Evolutionary conservation across 2,113 vertebrate genomes (phyloP), one percentile per base, ranked within the genome.

Genomic region (Nerophis ophidion): DNA sequence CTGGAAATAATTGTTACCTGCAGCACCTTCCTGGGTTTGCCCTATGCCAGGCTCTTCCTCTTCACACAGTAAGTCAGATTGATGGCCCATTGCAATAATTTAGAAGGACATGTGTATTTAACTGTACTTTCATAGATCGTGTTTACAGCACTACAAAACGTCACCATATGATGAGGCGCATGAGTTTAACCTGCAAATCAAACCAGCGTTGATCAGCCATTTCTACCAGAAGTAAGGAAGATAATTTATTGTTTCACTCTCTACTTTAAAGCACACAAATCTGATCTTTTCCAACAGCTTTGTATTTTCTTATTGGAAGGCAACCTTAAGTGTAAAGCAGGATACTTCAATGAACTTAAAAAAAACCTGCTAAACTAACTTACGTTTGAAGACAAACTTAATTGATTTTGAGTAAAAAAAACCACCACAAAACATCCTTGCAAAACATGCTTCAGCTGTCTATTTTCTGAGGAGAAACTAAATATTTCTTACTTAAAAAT

Each of bases 61-160:
- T 86, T 98, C 72, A 93, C 93, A 46, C 94, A 98, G 97, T 98
- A 83, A 92, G 83, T 72, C 1, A 33, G 9, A n/a, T 51, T 38
- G 9, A 44, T 44, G 0, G 1, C 38, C 58, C 74, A 63, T 47
- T 53, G 12, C 13, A 14, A 0, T 35, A 2, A 44, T 57, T 9
- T 50, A 51, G 11, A 51, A 17, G 16, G 10, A 10, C 17, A 13
- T n/a, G 7, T 9, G 36, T 42, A 35, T 64, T 59, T 35, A 4
- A 16, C 16, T 47, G 0, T 12, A 0, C 15, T 63, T 16, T 60
- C 34, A 33, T 35, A 99, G 97, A 71, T 92, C 91, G 6, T 98
- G 95, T 84, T 86, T 97, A 81, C 92, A 92, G 55, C 93, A 95
- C 71, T 98, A 98, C 67, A 94, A 92, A 75, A 90, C 92, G 45